Conservation (phyloP, 2,113 vertebrate genomes). For the Catharus bicknelli region DNA sequence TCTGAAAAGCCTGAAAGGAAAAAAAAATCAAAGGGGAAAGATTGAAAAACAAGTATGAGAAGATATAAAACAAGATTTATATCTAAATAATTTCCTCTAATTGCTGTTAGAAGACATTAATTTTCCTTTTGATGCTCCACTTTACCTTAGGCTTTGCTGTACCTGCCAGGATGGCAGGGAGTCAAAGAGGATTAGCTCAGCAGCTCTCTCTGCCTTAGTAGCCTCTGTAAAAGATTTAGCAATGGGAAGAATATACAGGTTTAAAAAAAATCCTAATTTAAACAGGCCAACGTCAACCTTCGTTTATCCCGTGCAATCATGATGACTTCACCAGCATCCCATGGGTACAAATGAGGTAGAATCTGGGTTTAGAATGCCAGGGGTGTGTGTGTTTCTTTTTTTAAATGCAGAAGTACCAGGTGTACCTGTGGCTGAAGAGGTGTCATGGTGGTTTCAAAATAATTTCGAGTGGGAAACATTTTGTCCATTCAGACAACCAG, state of each 20-base stretch:
- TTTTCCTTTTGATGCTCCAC: slow-evolving; percentile 83
- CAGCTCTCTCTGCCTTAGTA: slow-evolving; percentile 62
- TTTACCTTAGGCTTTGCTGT: slow-evolving; percentile 73
- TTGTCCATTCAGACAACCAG: not conserved
- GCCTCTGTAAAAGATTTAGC: slow-evolving; percentile 69
- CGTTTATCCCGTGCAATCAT: not conserved
- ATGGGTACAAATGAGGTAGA: slow-evolving; percentile 26
- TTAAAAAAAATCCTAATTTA: slow-evolving; percentile 1
- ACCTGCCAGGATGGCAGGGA: slow-evolving; percentile 77
- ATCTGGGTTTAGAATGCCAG: not conserved
- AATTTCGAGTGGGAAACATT: not conserved
- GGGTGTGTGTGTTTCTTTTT: not conserved
- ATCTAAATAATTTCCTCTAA: slow-evolving; percentile 84
- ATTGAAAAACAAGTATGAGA: slow-evolving; percentile 80
- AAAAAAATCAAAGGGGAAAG: slow-evolving; percentile 79
- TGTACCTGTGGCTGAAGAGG: slow-evolving; percentile 1
- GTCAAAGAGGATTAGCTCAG: slow-evolving; percentile 79
- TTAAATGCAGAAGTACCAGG: not conserved
- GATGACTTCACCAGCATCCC: slow-evolving; percentile 50
- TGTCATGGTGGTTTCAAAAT: not conserved
- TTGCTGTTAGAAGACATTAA: slow-evolving; percentile 83
- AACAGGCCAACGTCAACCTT: slow-evolving; percentile 31
- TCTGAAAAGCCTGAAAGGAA: slow-evolving; percentile 72
- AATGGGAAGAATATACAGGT: slow-evolving; percentile 31
- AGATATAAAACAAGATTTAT: slow-evolving; percentile 84